phyloP scores from a whole-genome alignment of 2,888 invertebrate genomes.

The Xylophagus ater region DNA sequence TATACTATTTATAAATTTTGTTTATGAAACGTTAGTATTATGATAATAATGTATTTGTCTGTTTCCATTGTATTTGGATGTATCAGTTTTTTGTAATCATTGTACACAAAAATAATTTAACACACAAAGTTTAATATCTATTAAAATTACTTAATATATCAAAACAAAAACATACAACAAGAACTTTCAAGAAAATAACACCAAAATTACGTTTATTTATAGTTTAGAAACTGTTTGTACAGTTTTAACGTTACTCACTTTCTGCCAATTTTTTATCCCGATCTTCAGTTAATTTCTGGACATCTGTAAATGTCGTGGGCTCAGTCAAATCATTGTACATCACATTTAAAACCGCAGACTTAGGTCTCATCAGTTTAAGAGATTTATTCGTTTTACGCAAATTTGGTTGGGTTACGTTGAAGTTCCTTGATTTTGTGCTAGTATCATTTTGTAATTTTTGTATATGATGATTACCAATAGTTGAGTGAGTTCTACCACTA shows the following conservation, averaged over 20 bases:
- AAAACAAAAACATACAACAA: conserved; percentile 1
- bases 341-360: conserved; percentile 26
- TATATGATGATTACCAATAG: conserved; percentile 30
- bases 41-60: no score
- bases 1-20: no score
- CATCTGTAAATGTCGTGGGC: conserved; percentile 13
- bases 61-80: no score
- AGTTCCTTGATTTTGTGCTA: no score
- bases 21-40: no score
- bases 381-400: conserved; percentile 23
- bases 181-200: conserved; percentile 11
- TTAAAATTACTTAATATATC: no score
- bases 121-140: no score
- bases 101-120: no score
- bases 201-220: conserved; percentile 3
- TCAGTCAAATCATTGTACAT: conserved; percentile 12
- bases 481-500: conserved; percentile 36
- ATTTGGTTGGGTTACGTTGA: conserved; percentile 17
- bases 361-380: conserved; percentile 25
- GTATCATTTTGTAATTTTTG: conserved; percentile 29
- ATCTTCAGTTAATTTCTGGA: conserved; percentile 31
- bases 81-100: no score
- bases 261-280: conserved; percentile 39
- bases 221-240: neutral
- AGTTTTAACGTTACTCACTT: conserved; percentile 31